A percentile compares a stretch with the other conserved stretches of the same genome.
phyloP scores from a whole-genome alignment of 2,797 vertebrate species.

The Sebastes kiyomatsui region DNA sequence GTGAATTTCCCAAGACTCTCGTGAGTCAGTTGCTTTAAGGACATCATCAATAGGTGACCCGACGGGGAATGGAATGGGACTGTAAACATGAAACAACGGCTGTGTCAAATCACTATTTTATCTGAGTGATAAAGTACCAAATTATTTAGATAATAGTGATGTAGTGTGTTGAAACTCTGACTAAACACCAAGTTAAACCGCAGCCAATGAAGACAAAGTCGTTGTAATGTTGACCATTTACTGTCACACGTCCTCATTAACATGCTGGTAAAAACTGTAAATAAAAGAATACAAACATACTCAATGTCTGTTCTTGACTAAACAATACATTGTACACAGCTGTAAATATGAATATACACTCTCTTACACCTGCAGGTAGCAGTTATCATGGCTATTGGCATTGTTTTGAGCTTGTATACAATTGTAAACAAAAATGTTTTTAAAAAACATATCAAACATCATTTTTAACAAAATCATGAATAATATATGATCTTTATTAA shows the following conservation, averaged over 20 bases:
- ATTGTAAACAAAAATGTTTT: background rate
- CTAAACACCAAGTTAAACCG: background rate
- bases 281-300: background rate
- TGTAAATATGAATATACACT: background rate
- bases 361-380: background rate
- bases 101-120: background rate
- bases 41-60: background rate
- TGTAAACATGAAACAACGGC: fast-evolving
- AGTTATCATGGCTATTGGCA: background rate
- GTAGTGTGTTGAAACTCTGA: background rate
- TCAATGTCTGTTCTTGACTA: background rate
- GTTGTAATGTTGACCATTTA: background rate
- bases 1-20: background rate
- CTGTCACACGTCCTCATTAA: background rate
- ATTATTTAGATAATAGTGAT: background rate
- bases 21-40: background rate
- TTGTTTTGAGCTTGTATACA: background rate
- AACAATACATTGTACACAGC: background rate
- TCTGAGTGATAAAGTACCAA: no score
- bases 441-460: background rate
- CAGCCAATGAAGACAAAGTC: background rate
- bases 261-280: no score
- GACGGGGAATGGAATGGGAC: background rate
- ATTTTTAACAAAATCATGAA: background rate
- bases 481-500: background rate